Conservation (phyloP, 1,140 invertebrate species). For the Trichogramma pretiosum region DNA sequence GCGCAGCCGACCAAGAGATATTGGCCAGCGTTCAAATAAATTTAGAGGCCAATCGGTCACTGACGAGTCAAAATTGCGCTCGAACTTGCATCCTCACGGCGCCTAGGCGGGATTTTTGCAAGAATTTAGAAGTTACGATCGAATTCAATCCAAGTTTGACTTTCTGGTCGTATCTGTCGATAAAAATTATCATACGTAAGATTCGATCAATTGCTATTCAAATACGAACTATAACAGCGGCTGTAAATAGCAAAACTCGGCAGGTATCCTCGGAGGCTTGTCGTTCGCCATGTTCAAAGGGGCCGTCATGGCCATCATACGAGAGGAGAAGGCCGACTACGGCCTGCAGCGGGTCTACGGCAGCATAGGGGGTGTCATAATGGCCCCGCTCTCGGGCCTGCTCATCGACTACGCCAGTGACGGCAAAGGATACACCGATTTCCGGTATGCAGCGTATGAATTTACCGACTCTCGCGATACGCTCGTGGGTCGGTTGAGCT, state of each 20-base stretch:
- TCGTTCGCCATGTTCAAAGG: conserved; percentile 76
- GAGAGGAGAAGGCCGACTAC: conserved; percentile 70
- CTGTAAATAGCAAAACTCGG: no score
- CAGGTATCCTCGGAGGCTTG: conserved; percentile 58
- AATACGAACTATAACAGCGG: no score
- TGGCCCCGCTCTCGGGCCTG: conserved; percentile 65
- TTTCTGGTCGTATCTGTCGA: conserved; percentile 67
- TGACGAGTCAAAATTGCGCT: no score
- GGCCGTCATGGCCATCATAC: conserved; percentile 67
- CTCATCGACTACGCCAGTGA: conserved; percentile 60
- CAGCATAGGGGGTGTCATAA: conserved; percentile 69
- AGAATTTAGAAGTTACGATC: conserved; percentile 49
- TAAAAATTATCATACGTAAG: no score
- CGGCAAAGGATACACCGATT: conserved; percentile 58
- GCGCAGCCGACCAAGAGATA: no score
- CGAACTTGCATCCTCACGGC: conserved; percentile 50
- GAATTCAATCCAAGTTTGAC: conserved; percentile 58
- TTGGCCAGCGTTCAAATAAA: no score
- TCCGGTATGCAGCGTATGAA: no score
- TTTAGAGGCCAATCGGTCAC: no score
- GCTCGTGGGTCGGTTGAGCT: not conserved
- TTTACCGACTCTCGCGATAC: no score
- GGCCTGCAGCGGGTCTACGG: conserved; percentile 72
- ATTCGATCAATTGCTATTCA: no score
- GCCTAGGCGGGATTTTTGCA: conserved; percentile 51